Evolutionary conservation across 2,888 invertebrate species (phyloP).

Genomic region (Gisinianus flammeolus): DNA sequence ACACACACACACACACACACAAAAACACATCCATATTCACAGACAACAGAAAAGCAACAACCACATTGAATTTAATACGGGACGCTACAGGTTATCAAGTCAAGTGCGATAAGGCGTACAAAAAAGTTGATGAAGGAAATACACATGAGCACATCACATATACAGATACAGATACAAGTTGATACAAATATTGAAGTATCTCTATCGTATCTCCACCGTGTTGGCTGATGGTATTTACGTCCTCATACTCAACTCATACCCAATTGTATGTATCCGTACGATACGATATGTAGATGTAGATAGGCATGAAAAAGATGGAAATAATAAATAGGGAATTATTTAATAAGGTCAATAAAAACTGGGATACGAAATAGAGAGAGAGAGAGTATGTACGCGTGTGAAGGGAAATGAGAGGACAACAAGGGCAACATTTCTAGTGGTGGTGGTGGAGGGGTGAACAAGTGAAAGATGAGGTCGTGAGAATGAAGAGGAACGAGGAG

Average conservation of each 20-base stretch:
- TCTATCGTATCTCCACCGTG: too few species aligned
- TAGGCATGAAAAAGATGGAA: too few species aligned
- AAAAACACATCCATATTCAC: too few species aligned
- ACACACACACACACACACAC: not conserved
- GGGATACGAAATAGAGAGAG: not conserved
- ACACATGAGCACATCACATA: not conserved
- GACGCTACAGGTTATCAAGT: too few species aligned
- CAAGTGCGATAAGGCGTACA: too few species aligned
- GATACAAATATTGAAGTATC: too few species aligned
- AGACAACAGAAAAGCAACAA: not conserved
- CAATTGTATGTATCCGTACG: too few species aligned
- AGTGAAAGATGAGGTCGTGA: slow-evolving; percentile 47
- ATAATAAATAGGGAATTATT: not conserved
- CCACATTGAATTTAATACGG: not conserved
- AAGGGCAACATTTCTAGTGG: not conserved
- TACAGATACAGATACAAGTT: too few species aligned
- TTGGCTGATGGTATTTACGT: not conserved
- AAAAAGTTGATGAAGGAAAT: not conserved
- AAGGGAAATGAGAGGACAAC: not conserved
- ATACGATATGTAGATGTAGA: too few species aligned
- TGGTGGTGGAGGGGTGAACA: not conserved
- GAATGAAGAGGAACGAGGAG: slow-evolving; percentile 29
- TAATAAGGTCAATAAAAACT: not conserved
- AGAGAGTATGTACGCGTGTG: not conserved
- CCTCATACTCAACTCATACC: too few species aligned